Evolutionary conservation across 1,140 invertebrate genomes (phyloP), one percentile per base, ranked within the genome.

Genomic region (Brachionus rotundiformis): DNA sequence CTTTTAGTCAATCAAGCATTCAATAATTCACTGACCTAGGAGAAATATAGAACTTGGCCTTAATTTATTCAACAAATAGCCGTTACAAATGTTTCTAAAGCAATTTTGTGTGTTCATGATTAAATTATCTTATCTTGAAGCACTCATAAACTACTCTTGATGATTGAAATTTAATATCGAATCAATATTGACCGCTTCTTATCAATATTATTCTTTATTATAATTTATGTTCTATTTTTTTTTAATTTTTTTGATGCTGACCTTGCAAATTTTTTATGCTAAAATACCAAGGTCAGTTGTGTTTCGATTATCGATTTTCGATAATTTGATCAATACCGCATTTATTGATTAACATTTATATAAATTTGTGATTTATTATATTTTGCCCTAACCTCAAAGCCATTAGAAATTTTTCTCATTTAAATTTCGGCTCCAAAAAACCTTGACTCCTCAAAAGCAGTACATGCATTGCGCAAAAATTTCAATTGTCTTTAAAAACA

Each of bases 81-180:
- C 63, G 63, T 68, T 68, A 68, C 29, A 36, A 68, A 19, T 33
- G 19, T 3, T 31, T 36, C 13, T 61, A 61, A 61, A 25, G 25
- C 25, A 31, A 19, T 19, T 16, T 68, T 68, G 33, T 0, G 10
- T n/a, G 7, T 33, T 33, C n/a, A 19, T 68, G 63, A 68, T 68
- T 68, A 68, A 68, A 68, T 68, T 68, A 68, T 68, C 63, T 68
- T 68, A 68, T 68, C 63, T 68, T 33, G 63, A 36, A 68, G 33
- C 29, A 68, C 29, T 33, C 59, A 63, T 63, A 63, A 63, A 63
- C 59, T 63, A 33, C 29, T 63, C 29, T 63, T 63, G 25, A n/a
- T n/a, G n/a, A 29, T 63, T 63, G 25, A 63, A 63, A 63, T 63
- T 29, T 63, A 29, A 63, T 63, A 33, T 63, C 19, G 19, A 49